Evolutionary conservation across 2,113 vertebrate genomes (phyloP).

Genomic region (Arvicanthis niloticus): DNA sequence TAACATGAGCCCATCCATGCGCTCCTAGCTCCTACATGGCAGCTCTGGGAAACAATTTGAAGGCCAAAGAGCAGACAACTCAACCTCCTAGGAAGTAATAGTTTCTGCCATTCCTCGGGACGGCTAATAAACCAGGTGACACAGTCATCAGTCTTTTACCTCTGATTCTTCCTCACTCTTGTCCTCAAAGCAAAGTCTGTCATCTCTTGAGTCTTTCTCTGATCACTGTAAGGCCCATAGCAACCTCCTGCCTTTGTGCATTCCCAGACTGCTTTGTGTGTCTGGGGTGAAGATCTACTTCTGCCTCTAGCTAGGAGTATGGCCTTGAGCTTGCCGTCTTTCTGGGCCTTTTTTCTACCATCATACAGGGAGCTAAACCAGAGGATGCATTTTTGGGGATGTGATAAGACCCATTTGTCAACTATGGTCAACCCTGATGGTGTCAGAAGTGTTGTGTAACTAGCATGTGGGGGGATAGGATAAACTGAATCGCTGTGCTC

Average conservation of each 20-base stretch:
- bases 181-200: background rate
- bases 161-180: background rate
- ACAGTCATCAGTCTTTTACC: background rate
- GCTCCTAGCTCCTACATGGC: background rate
- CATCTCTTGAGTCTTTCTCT: background rate
- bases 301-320: background rate
- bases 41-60: background rate
- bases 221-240: background rate
- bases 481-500: background rate
- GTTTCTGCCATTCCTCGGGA: background rate
- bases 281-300: no score
- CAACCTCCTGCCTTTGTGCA: background rate
- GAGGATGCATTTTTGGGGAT: background rate
- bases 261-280: background rate
- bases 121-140: background rate
- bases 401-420: background rate
- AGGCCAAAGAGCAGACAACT: background rate
- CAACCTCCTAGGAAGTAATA: background rate
- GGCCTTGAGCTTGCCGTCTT: background rate
- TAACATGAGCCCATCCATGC: constrained; percentile 22
- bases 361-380: background rate
- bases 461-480: background rate
- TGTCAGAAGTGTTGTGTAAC: background rate
- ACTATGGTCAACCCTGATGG: background rate
- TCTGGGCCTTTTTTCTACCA: background rate